Evolutionary conservation across 1,140 invertebrate genomes (phyloP), one percentile per base, ranked within the genome.

Genomic region (Cotesia glomerata): DNA sequence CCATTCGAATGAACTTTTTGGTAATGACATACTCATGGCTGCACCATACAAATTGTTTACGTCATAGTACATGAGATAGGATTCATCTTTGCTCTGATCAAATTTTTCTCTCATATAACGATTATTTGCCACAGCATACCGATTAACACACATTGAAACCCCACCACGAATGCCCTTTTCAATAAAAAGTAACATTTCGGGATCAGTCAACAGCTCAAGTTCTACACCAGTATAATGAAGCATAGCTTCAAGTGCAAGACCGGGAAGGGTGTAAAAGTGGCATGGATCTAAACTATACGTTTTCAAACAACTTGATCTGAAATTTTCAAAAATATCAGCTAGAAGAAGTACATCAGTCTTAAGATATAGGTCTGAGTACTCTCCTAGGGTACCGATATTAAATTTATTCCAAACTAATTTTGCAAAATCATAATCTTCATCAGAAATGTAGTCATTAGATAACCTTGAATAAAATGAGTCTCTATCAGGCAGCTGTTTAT

Each of bases 251-350:
- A 81, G 88, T 39, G 80, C 77, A 13, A 86, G 75, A 9, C 82
- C 82, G 14, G 81, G 82, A 26, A 80, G 77, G 36, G 84, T 85
- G 74, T 78, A 81, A 69, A 81, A 86, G 74, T 84, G 78, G 2
- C 75, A 64, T n/a, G 79, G 79, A 75, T 85, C 85, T 64, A 86
- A 74, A 18, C 63, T 34, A 78, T 85, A 79, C 39, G 72, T 77
- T 62, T 69, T 75, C 32, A 77, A 45, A 63, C 73, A 74, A 14
- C 3, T 72, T 35, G 76, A 63, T 69, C 84, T 45, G 75, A 87
- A 88, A 78, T 87, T 85, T 83, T 88, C 86, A 80, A 88, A 88
- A 16, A 89, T 76, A 79, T 89, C 87, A 5, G 80, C 81, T 3
- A 75, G 36, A 4, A 87, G 56, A 26, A 87, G 65, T 51, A 85